Evolutionary conservation across 2,888 invertebrate species (phyloP).

Genomic region (Cyclophora albipunctata): DNA sequence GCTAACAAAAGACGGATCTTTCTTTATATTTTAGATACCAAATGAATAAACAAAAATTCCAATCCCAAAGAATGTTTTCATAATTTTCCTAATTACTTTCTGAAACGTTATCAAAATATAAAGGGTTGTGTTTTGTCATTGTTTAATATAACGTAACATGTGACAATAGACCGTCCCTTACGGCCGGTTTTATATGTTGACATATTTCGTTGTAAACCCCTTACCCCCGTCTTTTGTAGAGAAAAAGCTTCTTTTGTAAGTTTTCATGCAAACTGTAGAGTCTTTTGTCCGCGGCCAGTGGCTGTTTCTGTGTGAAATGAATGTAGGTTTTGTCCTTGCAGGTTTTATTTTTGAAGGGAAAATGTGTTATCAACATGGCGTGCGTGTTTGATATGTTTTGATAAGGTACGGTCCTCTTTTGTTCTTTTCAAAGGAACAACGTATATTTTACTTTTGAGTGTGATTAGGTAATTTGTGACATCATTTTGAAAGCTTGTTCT

Average conservation of each 20-base stretch:
- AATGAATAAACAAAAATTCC: too few species aligned
- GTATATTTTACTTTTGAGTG: too few species aligned
- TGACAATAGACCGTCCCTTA: slow-evolving; percentile 24
- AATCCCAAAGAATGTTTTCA: too few species aligned
- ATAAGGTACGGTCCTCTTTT: too few species aligned
- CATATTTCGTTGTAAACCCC: slow-evolving; percentile 55
- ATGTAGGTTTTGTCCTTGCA: slow-evolving; percentile 5
- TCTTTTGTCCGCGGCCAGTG: slow-evolving; percentile 28
- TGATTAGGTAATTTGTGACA: too few species aligned
- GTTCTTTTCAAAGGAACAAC: too few species aligned
- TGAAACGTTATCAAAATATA: slow-evolving; percentile 5
- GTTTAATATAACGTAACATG: slow-evolving; percentile 17
- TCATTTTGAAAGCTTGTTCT: too few species aligned
- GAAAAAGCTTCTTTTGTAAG: slow-evolving; percentile 44
- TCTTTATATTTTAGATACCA: too few species aligned
- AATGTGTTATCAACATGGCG: too few species aligned
- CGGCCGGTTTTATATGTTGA: slow-evolving; percentile 43
- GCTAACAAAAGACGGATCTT: too few species aligned
- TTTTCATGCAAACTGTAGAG: slow-evolving; percentile 33
- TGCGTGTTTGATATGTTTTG: too few species aligned
- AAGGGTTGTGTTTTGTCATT: slow-evolving; percentile 13
- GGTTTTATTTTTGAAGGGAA: neutral
- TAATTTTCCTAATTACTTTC: slow-evolving; percentile 9
- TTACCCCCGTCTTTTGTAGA: slow-evolving; percentile 54
- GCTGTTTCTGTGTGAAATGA: slow-evolving; percentile 7